Percentiles rank a stretch among this genome's conserved stretches.
Conservation (phyloP, 2,797 vertebrate genomes). For the Kryptopterus vitreolus region DNA sequence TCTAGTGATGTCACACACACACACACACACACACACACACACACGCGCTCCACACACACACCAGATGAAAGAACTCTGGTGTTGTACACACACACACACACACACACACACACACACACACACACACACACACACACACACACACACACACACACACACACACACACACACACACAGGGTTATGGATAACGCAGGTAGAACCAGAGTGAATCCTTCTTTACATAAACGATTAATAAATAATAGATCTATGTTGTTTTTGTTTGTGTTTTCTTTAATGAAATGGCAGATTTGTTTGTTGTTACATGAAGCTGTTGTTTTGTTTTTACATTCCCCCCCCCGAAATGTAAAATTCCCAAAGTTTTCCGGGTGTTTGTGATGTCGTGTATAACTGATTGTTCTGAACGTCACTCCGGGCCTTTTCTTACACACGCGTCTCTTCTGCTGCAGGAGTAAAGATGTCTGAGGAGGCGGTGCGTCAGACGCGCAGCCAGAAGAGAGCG, state of each 20-base stretch:
- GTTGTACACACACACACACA: slow-evolving; percentile 42
- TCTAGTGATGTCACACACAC: slow-evolving; percentile 82
- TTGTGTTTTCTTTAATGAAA: background rate
- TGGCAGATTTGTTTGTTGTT: background rate
- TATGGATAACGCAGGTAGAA: slow-evolving; percentile 32
- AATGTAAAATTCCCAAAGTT: no score
- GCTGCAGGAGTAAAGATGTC: slow-evolving; percentile 81
- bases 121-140: no score
- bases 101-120: no score
- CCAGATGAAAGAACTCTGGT: slow-evolving; percentile 69
- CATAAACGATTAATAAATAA: background rate
- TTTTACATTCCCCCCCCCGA: no score
- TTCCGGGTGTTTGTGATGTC: background rate
- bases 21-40: no score
- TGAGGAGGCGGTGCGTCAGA: slow-evolving; percentile 90
- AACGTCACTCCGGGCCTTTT: background rate
- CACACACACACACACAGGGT: slow-evolving; percentile 38
- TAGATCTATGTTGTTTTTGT: background rate
- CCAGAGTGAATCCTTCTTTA: background rate
- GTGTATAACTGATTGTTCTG: background rate
- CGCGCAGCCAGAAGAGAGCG: slow-evolving; percentile 94
- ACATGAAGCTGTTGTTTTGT: background rate
- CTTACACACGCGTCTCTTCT: slow-evolving; percentile 7
- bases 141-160: slow-evolving; percentile 35
- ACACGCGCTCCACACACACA: no score